A percentile compares a stretch with the other conserved stretches of the same genome.
Evolutionary conservation across 2,888 invertebrate genomes (phyloP).

Genomic region (Mythimna lalbum): DNA sequence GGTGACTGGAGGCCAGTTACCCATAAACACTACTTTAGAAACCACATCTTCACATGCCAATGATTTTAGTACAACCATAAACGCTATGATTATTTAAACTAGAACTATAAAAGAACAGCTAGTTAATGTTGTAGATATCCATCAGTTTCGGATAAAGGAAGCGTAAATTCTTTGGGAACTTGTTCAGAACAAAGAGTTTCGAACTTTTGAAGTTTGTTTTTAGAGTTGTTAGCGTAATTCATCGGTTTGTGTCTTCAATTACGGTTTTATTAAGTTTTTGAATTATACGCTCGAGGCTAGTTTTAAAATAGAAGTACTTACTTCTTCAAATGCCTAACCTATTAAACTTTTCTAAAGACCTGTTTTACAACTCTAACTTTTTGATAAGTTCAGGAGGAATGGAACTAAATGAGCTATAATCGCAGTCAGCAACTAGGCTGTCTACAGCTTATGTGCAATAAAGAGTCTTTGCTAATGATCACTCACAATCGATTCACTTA

Average conservation of each 20-base stretch:
- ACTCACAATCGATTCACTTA: too few species aligned
- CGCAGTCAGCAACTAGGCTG: too few species aligned
- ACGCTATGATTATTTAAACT: conserved; percentile 64
- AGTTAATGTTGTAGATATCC: conserved; percentile 58
- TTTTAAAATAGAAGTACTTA: neutral
- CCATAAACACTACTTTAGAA: conserved; percentile 62
- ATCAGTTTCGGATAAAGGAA: conserved; percentile 58
- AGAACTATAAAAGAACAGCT: conserved; percentile 63
- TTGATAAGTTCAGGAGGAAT: too few species aligned
- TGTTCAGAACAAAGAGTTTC: conserved; percentile 46
- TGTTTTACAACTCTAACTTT: neutral
- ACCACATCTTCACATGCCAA: conserved; percentile 70
- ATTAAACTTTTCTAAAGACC: neutral
- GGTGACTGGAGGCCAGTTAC: conserved; percentile 68
- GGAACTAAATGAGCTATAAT: too few species aligned
- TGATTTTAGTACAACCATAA: conserved; percentile 66
- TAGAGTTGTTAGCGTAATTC: conserved; percentile 46
- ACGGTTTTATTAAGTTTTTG: conserved; percentile 42
- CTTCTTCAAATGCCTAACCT: neutral
- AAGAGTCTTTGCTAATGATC: too few species aligned
- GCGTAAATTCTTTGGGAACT: conserved; percentile 57
- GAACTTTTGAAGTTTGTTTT: conserved; percentile 30
- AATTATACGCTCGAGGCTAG: conserved; percentile 26
- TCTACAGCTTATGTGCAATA: too few species aligned
- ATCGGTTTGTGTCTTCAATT: conserved; percentile 48